Conservation (phyloP, 2,113 vertebrate genomes). For the Apistogramma diplotaenia region DNA sequence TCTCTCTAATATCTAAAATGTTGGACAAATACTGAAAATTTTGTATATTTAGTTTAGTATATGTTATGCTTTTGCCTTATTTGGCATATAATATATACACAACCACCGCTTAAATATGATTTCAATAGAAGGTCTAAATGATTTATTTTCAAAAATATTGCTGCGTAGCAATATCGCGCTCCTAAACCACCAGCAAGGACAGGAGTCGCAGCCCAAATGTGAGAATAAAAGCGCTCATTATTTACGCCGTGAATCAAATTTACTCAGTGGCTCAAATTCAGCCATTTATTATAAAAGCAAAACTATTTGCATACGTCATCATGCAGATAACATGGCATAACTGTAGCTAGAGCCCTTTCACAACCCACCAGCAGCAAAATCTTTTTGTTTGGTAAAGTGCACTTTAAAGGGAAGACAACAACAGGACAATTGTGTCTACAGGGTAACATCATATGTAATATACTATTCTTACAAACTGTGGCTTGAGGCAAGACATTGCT, state of each 20-base stretch:
- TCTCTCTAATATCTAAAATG: not conserved
- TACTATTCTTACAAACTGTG: constrained; percentile 68
- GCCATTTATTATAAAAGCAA: not conserved
- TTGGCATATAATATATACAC: not conserved
- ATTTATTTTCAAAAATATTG: not conserved
- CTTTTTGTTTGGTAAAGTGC: constrained; percentile 23
- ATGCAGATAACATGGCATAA: not conserved
- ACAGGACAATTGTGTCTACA: constrained; percentile 59
- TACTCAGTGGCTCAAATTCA: not conserved
- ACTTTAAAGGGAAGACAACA: constrained; percentile 49
- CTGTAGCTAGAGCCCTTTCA: not conserved
- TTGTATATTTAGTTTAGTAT: too few relatives aligned
- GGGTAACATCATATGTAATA: constrained; percentile 59
- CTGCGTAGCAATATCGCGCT: not conserved
- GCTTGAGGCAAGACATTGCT: constrained; percentile 67
- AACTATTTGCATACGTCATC: not conserved
- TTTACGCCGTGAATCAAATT: not conserved
- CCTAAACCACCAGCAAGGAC: not conserved
- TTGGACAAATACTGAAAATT: not conserved
- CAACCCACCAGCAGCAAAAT: not conserved
- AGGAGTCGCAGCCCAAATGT: not conserved
- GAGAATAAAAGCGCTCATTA: not conserved
- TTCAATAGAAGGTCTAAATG: not conserved
- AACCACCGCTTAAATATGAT: not conserved
- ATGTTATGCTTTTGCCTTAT: not conserved